Conservation (phyloP, 2,113 vertebrate species). For the Spheniscus mendiculus region DNA sequence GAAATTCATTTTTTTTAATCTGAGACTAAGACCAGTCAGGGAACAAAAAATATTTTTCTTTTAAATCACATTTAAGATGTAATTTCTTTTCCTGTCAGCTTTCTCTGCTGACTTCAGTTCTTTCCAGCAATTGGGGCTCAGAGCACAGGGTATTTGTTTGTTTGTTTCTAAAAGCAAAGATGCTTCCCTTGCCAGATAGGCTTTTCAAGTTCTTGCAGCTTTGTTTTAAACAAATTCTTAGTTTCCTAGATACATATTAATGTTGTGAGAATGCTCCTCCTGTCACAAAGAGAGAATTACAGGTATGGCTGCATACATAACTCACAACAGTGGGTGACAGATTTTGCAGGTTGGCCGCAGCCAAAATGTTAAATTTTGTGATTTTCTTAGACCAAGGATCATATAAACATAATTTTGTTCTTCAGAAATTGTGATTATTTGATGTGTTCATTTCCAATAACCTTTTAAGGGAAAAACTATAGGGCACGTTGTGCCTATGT, state of each 20-base stretch:
- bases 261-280: background rate
- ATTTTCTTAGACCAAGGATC: background rate
- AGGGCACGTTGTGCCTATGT: too few species aligned
- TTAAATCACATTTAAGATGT: background rate
- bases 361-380: background rate
- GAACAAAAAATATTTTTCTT: background rate
- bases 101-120: background rate
- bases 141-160: background rate
- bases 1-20: background rate
- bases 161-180: background rate
- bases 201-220: background rate
- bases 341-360: accelerated
- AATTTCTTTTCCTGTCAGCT: background rate
- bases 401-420: background rate
- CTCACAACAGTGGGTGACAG: background rate
- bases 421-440: background rate
- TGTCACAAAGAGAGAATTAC: background rate
- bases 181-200: background rate
- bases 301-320: background rate
- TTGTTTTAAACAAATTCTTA: background rate
- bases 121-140: background rate
- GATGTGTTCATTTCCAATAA: background rate
- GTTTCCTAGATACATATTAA: background rate
- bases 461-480: background rate
- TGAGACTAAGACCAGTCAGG: background rate